Percentiles rank a stretch among this genome's conserved stretches.
These are phyloP conservation scores for Paramormyrops hopkinsi DNA, from an alignment of 2,797 vertebrate genomes.

Conservation along the genomic window DNA sequence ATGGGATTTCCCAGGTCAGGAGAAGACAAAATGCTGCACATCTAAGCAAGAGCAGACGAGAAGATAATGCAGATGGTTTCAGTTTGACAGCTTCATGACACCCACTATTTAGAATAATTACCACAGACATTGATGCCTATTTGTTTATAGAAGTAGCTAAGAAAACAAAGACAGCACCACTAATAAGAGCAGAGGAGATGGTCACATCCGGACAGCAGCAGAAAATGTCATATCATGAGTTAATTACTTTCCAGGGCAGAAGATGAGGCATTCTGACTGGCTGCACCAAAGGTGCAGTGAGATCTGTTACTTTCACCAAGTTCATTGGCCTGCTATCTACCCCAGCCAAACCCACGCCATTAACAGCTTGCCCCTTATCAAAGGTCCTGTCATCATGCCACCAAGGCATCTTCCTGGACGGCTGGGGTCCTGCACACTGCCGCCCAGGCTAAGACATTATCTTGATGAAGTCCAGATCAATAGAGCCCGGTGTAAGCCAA, in stretches of 20 bases:
- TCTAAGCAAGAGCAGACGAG: not conserved
- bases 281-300: not conserved
- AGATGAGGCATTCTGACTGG: not conserved
- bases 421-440: not conserved
- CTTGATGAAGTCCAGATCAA: slow-evolving; percentile 59
- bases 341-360: slow-evolving; percentile 19
- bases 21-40: not conserved
- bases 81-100: not conserved
- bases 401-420: not conserved
- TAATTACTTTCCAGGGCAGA: not conserved
- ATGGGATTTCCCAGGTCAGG: not conserved
- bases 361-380: slow-evolving; percentile 26
- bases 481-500: slow-evolving; percentile 47
- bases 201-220: not conserved
- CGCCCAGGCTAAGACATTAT: slow-evolving; percentile 52
- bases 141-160: not conserved
- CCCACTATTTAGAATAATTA: not conserved
- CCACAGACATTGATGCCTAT: not conserved
- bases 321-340: not conserved
- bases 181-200: not conserved
- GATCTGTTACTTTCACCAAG: not conserved
- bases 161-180: not conserved
- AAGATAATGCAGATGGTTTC: not conserved
- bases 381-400: slow-evolving; percentile 20
- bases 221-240: not conserved